phyloP scores from a whole-genome alignment of 2,797 vertebrate genomes.

The Poecilia picta region DNA sequence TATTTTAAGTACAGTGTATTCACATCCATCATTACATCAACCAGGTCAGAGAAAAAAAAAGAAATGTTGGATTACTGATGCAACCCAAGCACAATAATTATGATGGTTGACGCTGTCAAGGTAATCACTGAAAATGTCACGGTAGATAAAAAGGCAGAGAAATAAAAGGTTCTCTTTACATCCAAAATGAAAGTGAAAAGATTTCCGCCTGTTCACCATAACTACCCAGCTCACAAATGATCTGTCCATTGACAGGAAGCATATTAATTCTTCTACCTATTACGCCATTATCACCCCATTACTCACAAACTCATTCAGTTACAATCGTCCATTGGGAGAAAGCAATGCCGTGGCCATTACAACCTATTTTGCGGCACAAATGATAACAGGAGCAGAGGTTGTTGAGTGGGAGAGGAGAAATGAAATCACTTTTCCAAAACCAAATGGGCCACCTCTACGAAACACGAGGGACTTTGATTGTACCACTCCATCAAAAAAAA shows the following conservation, averaged over 20 bases:
- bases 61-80: conserved; percentile 13
- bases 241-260: conserved; percentile 13
- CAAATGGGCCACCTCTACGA: conserved; percentile 40
- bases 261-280: conserved; percentile 42
- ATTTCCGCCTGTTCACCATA: conserved; percentile 31
- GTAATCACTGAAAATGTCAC: conserved; percentile 27
- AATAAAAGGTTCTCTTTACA: conserved; percentile 3
- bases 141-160: conserved; percentile 7
- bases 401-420: conserved; percentile 32
- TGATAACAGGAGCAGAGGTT: conserved; percentile 31
- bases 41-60: neutral
- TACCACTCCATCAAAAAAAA: conserved; percentile 37
- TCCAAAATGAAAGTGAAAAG: conserved; percentile 17
- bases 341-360: conserved; percentile 35
- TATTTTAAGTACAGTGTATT: neutral
- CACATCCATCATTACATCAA: neutral
- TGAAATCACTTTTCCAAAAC: conserved; percentile 41
- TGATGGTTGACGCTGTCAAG: conserved; percentile 16
- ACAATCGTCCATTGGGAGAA: conserved; percentile 28
- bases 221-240: conserved; percentile 23
- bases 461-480: conserved; percentile 38
- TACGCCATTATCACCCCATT: conserved; percentile 55
- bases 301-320: conserved; percentile 47
- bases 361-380: conserved; percentile 45
- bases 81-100: conserved; percentile 16